phyloP scores from a whole-genome alignment of 2,113 vertebrate genomes.

The Aspiorhynchus laticeps region DNA sequence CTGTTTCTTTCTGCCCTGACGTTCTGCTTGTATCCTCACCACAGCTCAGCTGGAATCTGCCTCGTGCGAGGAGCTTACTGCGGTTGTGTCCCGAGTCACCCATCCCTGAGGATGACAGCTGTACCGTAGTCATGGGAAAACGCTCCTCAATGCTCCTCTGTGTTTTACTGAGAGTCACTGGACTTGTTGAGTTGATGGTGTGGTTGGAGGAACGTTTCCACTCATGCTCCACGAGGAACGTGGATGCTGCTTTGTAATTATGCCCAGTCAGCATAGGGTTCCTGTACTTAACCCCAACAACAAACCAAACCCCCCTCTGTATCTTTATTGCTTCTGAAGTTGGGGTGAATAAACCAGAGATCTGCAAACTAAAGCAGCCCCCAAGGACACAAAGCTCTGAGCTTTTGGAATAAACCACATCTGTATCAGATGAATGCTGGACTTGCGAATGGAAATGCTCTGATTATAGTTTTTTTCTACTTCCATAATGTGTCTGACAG shows the following conservation, averaged over 20 bases:
- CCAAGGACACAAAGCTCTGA: not conserved
- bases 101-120: conserved; percentile 35
- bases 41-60: conserved; percentile 32
- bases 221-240: not conserved
- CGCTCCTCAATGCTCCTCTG: not conserved
- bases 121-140: conserved; percentile 27
- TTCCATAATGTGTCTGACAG: not conserved
- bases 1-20: conserved; percentile 1
- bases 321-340: conserved; percentile 21
- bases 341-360: conserved; percentile 1
- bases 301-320: not conserved
- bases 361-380: conserved; percentile 17
- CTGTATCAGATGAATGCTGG: conserved; percentile 8
- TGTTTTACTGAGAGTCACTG: not conserved
- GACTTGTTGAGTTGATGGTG: not conserved
- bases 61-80: conserved; percentile 30
- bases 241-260: not conserved
- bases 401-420: conserved; percentile 24
- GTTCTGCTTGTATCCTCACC: conserved; percentile 13
- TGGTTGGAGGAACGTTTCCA: conserved; percentile 4
- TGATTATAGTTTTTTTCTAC: not conserved
- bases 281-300: not conserved
- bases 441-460: not conserved
- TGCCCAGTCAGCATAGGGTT: not conserved
- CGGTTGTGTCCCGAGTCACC: conserved; percentile 41